Evolutionary conservation across 2,888 invertebrate species (phyloP), one percentile per base, ranked within the genome.

Genomic region (Agriopis marginaria): DNA sequence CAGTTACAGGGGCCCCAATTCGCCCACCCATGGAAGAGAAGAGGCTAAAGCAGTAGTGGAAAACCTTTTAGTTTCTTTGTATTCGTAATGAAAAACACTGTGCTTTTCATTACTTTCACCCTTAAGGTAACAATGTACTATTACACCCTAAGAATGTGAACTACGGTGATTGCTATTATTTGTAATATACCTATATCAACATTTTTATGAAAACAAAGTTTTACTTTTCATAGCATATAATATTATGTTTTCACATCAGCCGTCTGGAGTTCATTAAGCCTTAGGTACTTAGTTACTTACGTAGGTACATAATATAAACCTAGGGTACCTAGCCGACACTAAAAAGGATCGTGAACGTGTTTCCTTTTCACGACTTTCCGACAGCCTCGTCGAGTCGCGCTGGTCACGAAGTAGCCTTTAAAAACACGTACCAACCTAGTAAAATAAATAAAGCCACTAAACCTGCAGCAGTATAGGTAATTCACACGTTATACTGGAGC

Each of bases 331-430:
- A 75, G 72, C 68, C 71, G 74, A 73, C 72, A 75, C 74, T 82
- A 79, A 82, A 83, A 80, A 77, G 81, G 82, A 82, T 77, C 79
- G 76, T 63, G 74, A 80, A 82, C 82, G 82, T 83, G 83, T 80
- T 77, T 75, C 74, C 78, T 73, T 75, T 79, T 75, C 78, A 79
- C 78, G 79, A 77, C 76, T 74, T 72, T 74, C 74, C 75, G 70
- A 76, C 74, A 79, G 75, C 70, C 70, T 58, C 71, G 54, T 65
- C 62, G 59, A 74, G 68, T 61, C 66, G 70, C 72, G 54, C 70
- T 63, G 76, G 83, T 79, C 83, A 83, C 83, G 82, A 77, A 67
- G 72, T 71, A 66, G 63, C 67, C 75, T 79, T 71, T 73, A 60
- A 68, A 75, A 74, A 68, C 71, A 72, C 70, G 58, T 62, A 59